Evolutionary conservation across 1,140 invertebrate species (phyloP), one percentile per base, ranked within the genome.

Genomic region (Diploscapter pachys): DNA sequence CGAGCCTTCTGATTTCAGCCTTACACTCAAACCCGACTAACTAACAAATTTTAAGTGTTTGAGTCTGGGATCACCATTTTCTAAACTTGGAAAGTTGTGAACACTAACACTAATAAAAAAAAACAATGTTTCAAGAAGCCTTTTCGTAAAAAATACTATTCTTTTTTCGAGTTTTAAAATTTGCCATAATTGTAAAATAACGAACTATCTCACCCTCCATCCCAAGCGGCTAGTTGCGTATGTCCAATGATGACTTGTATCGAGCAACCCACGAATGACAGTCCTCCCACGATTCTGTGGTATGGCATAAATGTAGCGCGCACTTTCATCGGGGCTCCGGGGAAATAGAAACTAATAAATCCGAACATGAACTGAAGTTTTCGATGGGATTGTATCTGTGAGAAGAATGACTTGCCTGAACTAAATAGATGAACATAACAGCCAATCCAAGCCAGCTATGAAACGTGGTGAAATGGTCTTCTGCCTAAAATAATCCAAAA

Each of bases 401-500:
- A 13, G 11, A 71, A 71, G 6, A n/a, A 31, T 52, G 31, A 48
- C 64, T 56, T n/a, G 75, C 76, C 66, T 78, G 76, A 59, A 76
- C 59, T 3, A 76, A 4, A 70, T 76, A 78, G 48, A 76, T 63
- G 8, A 62, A 48, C n/a, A 78, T 52, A 31, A 78, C 51, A 31
- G 65, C 76, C 51, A 78, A 48, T 0, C 76, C 76, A 63, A 78
- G 73, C 76, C 76, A 78, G 61, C 76, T 78, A 68, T 78, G 76
- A 55, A 76, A 68, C 50, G 61, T 69, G 31, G 66, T 69, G 57
- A 74, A 74, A 52, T 74, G 64, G 48, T 73, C 55, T 6, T 53
- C 56, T 59, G 31, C 31, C 31, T 31, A 31, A 31, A 31, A 31
- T 31, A 31, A 31, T 31, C 31, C 31, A 31, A 31, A 31, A 31